Evolutionary conservation across 2,797 vertebrate genomes (phyloP), one percentile per base, ranked within the genome.

Genomic region (Pelodytes ibericus): DNA sequence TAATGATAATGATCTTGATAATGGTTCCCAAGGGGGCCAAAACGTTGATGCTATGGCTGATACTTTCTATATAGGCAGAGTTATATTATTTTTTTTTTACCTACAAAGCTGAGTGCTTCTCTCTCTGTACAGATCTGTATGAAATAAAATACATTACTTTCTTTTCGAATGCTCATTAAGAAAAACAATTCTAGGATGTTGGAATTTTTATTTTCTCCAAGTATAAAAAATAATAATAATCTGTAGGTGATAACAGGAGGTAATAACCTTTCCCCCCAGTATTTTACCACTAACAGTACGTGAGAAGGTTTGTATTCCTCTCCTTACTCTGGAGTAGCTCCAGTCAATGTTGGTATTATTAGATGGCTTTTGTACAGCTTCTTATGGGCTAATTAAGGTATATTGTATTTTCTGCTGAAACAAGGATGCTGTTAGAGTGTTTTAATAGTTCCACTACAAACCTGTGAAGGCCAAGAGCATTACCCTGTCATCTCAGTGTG

Each of bases 381-480:
- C 75, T 72, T 72, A 78, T 60, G 39, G 60, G 75, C 75, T 78
- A 72, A 78, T 78, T 78, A 78, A 78, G 62, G 70, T 67, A 72
- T 78, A 77, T 77, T 77, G 75, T 77, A 70, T 78, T 78, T 78
- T 72, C 61, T 72, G 63, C 75, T 61, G 75, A 24, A 72, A 60
- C 67, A 67, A 78, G 75, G 75, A 78, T 67, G 75, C 62, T 78
- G 75, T 78, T 78, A 78, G 70, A 56, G 30, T 53, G 69, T 78
- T 72, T 78, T 78, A 78, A 78, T 72, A 78, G 75, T 72, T 58
- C 62, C 70, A 53, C 53, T 67, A 61, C 62, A 80, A 80, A 67
- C 80, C 77, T 73, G n/a, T 36, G 71, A 85, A 86, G 84, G 76
- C 57, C 15, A 57, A 74, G 83, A 39, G 31, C 4, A 26, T 70